Base-by-base conservation (phyloP, 2,113 vertebrate genomes). In the Anguilla japonica region DNA sequence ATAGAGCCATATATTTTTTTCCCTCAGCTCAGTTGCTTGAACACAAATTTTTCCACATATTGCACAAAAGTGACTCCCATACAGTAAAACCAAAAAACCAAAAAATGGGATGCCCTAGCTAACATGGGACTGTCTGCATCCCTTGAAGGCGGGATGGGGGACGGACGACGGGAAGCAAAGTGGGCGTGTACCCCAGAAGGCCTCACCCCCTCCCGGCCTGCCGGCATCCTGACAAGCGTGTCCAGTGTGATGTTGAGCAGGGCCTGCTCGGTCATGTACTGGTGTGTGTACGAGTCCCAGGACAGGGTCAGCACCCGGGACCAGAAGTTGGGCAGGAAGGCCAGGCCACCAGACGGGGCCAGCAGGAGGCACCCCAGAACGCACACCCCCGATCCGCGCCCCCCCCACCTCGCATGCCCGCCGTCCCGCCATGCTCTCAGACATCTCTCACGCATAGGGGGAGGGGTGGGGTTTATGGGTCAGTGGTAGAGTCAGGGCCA, bases 291-390 rank as follows among this genome's bases (percentile, higher is more conserved):
- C 0, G 96, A 97, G 88, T 93, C 91, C 80, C 94, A 97, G 63
- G 96, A 96, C 40, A 96, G 89, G 13, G 96, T 93, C 63, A 97
- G 90, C 40, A 96, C 88, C 40, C 91, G 91, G 71, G 96, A 97
- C 97, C 97, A 97, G 90, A 97, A 94, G 90, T 96, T 95, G 40
- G 97, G 96, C 53, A 98, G 96, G 92, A 98, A 98, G 79, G 94
- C 92, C 16, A 53, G 79, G 63, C 94, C 84, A 22, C 82, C 88
- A 2, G 94, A 92, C 79, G 78, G 50, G 81, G 84, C 83, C 87
- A 93, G 46, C n/a, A 94, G 86, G n/a, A 95, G 87, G 85, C 87
- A 89, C 13, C 87, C n/a, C 1, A 94, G 39, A 56, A 88, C 40
- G 46, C 90, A 88, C 87, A 85, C 83, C 57, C 57, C 80, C 78